These are phyloP conservation scores for Erethizon dorsatum DNA, from an alignment of 2,797 vertebrate genomes.

Conservation along the genomic window DNA sequence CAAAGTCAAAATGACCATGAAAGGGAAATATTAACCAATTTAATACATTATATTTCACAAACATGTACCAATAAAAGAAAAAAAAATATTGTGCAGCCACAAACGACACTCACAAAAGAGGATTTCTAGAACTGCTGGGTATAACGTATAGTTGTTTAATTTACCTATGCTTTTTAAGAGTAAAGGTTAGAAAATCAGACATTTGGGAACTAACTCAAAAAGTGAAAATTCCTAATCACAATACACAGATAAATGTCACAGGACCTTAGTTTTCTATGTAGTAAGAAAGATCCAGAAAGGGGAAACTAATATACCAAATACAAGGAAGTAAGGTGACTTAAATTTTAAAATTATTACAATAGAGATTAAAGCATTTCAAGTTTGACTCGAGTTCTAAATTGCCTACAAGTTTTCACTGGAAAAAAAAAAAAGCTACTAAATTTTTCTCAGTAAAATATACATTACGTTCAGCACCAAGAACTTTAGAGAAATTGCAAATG, in stretches of 20 bases:
- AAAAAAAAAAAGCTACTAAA: background rate
- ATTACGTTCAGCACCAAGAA: background rate
- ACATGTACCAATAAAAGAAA: background rate
- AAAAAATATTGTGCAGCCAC: background rate
- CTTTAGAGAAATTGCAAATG: background rate
- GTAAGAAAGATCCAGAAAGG: background rate
- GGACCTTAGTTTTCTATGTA: background rate
- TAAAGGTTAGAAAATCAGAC: background rate
- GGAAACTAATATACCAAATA: background rate
- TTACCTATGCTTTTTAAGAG: background rate
- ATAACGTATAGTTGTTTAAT: background rate
- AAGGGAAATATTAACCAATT: background rate
- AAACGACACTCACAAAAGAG: background rate
- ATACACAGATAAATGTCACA: background rate
- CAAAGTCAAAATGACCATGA: background rate
- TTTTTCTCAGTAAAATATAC: constrained; percentile 22
- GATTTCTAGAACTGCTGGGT: background rate
- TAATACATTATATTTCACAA: background rate
- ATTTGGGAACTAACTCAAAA: background rate
- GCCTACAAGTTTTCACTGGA: background rate
- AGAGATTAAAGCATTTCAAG: constrained; percentile 35
- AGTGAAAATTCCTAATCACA: background rate
- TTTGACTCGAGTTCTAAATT: constrained; percentile 11
- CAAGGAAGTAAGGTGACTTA: background rate
- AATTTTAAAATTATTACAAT: background rate